Base-by-base conservation (phyloP, 2,888 invertebrate species). In the Pemphredon lugubris region DNA sequence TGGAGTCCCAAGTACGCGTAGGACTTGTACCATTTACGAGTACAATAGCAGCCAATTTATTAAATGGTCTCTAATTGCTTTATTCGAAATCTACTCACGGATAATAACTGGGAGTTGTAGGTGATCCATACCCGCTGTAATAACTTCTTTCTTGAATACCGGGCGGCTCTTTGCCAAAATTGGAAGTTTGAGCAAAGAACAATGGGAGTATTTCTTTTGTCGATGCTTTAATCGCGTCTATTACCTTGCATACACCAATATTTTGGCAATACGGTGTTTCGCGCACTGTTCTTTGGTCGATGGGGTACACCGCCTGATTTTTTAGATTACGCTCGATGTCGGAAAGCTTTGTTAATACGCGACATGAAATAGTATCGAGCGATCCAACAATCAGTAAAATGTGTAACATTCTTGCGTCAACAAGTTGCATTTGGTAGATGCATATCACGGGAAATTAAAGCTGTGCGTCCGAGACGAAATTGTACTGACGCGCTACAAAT, bases 21-120 rank as follows among this genome's bases (percentile, higher is more conserved):
- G n/a, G n/a, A n/a, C n/a, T n/a, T n/a, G n/a, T n/a, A n/a, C n/a
- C n/a, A n/a, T n/a, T n/a, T n/a, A n/a, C n/a, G n/a, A n/a, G n/a
- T n/a, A n/a, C n/a, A n/a, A n/a, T n/a, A n/a, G n/a, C n/a, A n/a
- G n/a, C n/a, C n/a, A 37, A 48, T 2, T 18, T 44, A 11, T 16
- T 21, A 30, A 30, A 9, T 30, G 6, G 7, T 30, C 1, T 9
- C 6, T 30, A 30, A 30, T 9, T 30, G 1, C 4, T 40, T 16
- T 5, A 9, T 40, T 2, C 16, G 4, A 0, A 23, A 11, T 21
- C 9, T 16, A 61, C 87, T 86, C 72, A 87, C 88, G 85, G 84
- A 59, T 86, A 84, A 63, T 82, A 83, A 20, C 85, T 67, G 3
- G 84, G 83, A 7, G 78, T 65, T 14, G 81, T 69, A 0, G 83